Conservation (phyloP, 2,113 vertebrate species). For the Cebidichthys violaceus region DNA sequence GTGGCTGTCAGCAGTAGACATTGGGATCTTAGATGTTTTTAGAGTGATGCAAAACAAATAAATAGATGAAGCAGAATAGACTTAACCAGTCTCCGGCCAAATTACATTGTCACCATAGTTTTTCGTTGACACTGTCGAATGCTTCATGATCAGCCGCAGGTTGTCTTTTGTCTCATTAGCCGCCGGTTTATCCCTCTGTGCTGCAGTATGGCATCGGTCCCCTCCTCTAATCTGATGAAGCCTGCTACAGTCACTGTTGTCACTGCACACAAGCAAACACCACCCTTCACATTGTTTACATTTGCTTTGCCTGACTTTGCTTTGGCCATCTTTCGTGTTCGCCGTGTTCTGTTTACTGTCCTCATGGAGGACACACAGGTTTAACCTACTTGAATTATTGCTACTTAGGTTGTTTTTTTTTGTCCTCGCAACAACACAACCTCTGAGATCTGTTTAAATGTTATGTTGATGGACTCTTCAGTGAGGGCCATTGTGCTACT, state of each 20-base stretch:
- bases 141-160: background rate
- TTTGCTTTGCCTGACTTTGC: background rate
- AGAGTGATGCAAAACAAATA: no score
- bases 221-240: slow-evolving; percentile 37
- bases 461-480: background rate
- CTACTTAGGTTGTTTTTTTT: background rate
- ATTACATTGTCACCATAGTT: background rate
- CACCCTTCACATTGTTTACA: background rate
- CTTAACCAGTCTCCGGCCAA: background rate
- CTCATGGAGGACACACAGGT: background rate
- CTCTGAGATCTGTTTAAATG: background rate
- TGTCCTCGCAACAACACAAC: background rate
- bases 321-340: background rate
- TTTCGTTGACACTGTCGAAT: background rate
- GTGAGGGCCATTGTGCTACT: slow-evolving; percentile 16
- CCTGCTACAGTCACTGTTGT: slow-evolving; percentile 35
- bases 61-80: background rate
- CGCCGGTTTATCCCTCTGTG: slow-evolving; percentile 5
- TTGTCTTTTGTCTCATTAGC: slow-evolving; percentile 16
- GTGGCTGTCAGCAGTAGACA: background rate
- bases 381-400: background rate
- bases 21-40: background rate
- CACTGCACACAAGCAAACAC: slow-evolving; percentile 33
- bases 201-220: slow-evolving; percentile 24
- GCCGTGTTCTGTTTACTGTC: background rate